These are phyloP conservation scores for Poeciliopsis turrubarensis DNA, from an alignment of 2,113 vertebrate genomes.

Conservation along the genomic window DNA sequence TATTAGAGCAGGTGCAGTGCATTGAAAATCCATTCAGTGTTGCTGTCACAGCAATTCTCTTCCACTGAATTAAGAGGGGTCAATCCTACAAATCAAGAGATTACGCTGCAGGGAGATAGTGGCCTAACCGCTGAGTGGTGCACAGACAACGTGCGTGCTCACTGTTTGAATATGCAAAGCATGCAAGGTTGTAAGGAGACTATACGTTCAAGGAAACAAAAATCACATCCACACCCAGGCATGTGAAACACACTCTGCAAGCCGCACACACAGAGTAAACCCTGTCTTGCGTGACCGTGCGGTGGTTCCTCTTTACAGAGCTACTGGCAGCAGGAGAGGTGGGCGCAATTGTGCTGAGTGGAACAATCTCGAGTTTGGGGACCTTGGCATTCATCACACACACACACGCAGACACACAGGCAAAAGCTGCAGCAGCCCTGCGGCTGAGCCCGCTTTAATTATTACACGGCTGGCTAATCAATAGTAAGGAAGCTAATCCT, in stretches of 20 bases:
- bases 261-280: constrained; percentile 24
- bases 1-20: constrained; percentile 72
- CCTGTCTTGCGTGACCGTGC: constrained; percentile 41
- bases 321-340: constrained; percentile 31
- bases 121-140: constrained; percentile 43
- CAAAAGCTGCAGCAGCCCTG: constrained; percentile 58
- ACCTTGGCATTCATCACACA: constrained; percentile 64
- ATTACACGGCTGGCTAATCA: constrained; percentile 68
- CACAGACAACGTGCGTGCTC: constrained; percentile 25
- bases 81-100: constrained; percentile 78
- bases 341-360: constrained; percentile 65
- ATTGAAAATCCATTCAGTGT: constrained; percentile 78
- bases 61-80: constrained; percentile 80
- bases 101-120: constrained; percentile 64
- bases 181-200: not conserved
- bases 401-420: constrained; percentile 29
- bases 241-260: constrained; percentile 7
- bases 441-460: constrained; percentile 68
- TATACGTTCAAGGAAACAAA: not conserved
- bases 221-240: not conserved
- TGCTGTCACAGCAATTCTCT: constrained; percentile 78
- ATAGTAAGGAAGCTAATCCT: constrained; percentile 73
- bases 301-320: constrained; percentile 8
- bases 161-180: not conserved
- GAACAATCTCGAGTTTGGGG: constrained; percentile 56